phyloP scores from a whole-genome alignment of 2,888 invertebrate species.

The Cremastinae sp. region DNA sequence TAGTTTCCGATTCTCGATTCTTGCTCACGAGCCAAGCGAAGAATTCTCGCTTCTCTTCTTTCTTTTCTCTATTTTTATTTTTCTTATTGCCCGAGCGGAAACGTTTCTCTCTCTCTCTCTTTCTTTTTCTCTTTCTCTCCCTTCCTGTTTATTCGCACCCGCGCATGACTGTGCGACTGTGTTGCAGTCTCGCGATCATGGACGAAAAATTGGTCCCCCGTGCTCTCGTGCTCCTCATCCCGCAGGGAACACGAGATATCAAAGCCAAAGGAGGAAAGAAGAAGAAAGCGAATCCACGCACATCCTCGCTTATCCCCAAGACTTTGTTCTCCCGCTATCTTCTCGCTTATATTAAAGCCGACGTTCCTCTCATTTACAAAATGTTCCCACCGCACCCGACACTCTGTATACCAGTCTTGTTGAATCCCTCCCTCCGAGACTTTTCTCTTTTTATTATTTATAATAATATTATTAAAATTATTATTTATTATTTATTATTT shows the following conservation, averaged over 20 bases:
- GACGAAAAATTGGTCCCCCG: constrained; percentile 74
- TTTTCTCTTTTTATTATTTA: not conserved
- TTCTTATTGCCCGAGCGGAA: constrained; percentile 19
- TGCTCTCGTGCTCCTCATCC: constrained; percentile 53
- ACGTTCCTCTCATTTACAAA: constrained; percentile 46
- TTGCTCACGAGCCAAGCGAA: not conserved
- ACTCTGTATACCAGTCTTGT: constrained; percentile 21
- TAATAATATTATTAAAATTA: constrained; percentile 3
- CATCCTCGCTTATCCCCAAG: not conserved
- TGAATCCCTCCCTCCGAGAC: constrained; percentile 5
- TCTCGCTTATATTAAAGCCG: constrained; percentile 49
- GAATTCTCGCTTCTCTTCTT: constrained; percentile 1
- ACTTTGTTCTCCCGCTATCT: constrained; percentile 46
- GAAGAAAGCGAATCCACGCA: no score
- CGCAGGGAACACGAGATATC: not conserved
- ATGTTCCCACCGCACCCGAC: constrained; percentile 17
- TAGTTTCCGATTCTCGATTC: constrained; percentile 27
- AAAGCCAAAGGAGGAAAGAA: no score
- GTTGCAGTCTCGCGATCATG: constrained; percentile 59
- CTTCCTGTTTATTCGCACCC: not conserved
- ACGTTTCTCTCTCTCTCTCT: constrained; percentile 5
- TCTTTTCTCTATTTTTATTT: constrained; percentile 13
- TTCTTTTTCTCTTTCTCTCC: constrained; percentile 10
- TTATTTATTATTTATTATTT: constrained; percentile 19
- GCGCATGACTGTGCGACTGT: constrained; percentile 25